Evolutionary conservation across 2,113 vertebrate genomes (phyloP).

Genomic region (Silurus glanis): DNA sequence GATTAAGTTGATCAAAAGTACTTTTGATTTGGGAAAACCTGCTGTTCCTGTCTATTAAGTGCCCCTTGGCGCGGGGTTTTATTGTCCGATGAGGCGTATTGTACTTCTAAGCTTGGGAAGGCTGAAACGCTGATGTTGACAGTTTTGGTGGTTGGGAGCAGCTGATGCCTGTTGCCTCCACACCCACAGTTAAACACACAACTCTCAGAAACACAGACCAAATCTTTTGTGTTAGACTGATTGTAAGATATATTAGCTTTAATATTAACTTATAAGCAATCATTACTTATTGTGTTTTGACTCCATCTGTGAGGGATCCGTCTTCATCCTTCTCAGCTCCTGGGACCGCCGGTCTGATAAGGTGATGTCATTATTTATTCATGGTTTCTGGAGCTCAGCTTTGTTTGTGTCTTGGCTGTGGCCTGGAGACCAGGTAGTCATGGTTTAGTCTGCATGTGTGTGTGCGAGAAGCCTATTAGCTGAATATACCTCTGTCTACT

Average conservation of each 20-base stretch:
- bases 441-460: constrained; percentile 34
- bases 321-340: not conserved
- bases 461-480: constrained; percentile 15
- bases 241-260: not conserved
- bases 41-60: not conserved
- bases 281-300: not conserved
- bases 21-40: not conserved
- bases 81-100: constrained; percentile 67
- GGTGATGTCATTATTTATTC: constrained; percentile 60
- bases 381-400: constrained; percentile 47
- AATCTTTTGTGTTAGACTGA: not conserved
- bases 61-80: constrained; percentile 54
- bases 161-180: constrained; percentile 17
- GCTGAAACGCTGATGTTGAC: constrained; percentile 72
- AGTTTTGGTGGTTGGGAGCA: constrained; percentile 55
- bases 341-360: constrained; percentile 50
- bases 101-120: constrained; percentile 62
- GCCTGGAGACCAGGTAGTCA: constrained; percentile 50
- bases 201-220: not conserved
- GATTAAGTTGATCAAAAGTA: not conserved
- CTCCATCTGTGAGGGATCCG: not conserved
- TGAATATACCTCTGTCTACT: constrained; percentile 20
- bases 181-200: constrained; percentile 37
- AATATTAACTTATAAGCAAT: constrained; percentile 1
- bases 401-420: constrained; percentile 51